Percentiles rank a stretch among this genome's conserved stretches.
Conservation (phyloP, 53 echinoderm and acorn worm species). For the Hippasteria phrygiana region DNA sequence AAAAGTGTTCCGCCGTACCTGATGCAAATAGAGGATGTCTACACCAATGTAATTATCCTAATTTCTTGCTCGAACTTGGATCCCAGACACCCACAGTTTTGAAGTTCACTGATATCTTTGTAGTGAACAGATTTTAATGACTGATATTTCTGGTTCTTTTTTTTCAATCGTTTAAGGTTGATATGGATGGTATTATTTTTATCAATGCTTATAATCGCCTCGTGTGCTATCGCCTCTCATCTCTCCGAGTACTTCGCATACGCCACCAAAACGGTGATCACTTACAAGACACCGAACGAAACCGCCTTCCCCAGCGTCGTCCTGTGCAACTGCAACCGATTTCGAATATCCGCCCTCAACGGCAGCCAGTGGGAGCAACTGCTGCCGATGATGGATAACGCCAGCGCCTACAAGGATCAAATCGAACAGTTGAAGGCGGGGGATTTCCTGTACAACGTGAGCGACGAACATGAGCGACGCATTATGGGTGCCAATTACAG, state of each 20-base stretch:
- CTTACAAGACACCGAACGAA: not conserved
- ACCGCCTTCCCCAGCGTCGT: slow-evolving; percentile 8
- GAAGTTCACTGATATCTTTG: too few species aligned
- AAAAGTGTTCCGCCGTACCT: too few species aligned
- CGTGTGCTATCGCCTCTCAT: not conserved
- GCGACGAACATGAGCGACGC: not conserved
- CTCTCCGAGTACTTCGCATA: not conserved
- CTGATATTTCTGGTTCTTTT: not conserved
- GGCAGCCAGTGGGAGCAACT: not conserved
- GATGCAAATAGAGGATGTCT: too few species aligned
- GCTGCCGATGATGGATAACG: not conserved
- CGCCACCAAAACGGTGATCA: slow-evolving; percentile 6
- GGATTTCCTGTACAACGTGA: not conserved
- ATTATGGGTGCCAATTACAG: not conserved
- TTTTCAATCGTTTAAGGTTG: not conserved
- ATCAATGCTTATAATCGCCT: not conserved
- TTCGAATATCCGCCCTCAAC: not conserved
- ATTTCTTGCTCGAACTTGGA: too few species aligned
- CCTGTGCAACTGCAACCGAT: slow-evolving; percentile 23
- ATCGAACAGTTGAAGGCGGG: not conserved
- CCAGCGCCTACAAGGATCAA: not conserved
- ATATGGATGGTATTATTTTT: slow-evolving; percentile 18
- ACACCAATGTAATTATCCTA: too few species aligned
- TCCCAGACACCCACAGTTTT: too few species aligned
- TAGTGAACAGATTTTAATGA: too few species aligned